Percentiles rank a stretch among this genome's conserved stretches.
Conservation (phyloP, 2,888 invertebrate species). For the Trichopoda pennipes region DNA sequence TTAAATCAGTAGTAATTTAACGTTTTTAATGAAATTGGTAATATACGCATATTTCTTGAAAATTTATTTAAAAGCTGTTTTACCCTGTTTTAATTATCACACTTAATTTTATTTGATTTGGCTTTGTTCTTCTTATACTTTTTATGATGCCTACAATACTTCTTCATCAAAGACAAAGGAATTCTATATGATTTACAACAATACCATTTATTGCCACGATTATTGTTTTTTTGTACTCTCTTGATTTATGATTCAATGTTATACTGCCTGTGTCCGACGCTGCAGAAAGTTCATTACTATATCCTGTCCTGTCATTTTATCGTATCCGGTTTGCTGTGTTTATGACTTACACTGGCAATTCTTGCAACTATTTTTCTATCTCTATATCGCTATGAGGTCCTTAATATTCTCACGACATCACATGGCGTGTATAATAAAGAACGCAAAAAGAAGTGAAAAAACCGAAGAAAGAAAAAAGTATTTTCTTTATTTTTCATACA, state of each 20-base stretch:
- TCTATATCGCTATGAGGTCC: conserved; percentile 49
- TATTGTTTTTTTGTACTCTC: conserved; percentile 38
- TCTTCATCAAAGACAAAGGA: conserved; percentile 22
- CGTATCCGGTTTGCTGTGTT: conserved; percentile 65
- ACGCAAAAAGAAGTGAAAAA: background rate
- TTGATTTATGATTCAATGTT: conserved; percentile 23
- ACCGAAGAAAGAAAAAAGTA: background rate
- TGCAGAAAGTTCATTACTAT: conserved; percentile 59
- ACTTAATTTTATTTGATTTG: background rate
- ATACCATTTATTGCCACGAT: conserved; percentile 73
- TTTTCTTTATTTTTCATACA: conserved; percentile 18
- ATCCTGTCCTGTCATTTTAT: conserved; percentile 66
- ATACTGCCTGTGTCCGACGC: conserved; percentile 44
- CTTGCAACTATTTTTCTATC: conserved; percentile 27
- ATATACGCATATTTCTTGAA: background rate
- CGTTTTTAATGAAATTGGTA: too few relatives aligned
- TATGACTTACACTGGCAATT: conserved; percentile 41
- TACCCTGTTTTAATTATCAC: conserved; percentile 17
- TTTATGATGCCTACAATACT: conserved; percentile 11
- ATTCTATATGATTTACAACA: conserved; percentile 77
- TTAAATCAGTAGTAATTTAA: too few relatives aligned
- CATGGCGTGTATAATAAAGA: conserved; percentile 25
- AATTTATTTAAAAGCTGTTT: background rate
- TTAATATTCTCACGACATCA: conserved; percentile 44
- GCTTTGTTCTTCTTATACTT: conserved; percentile 7